Evolutionary conservation across 2,888 invertebrate genomes (phyloP), one percentile per base, ranked within the genome.

Genomic region (Plagodis pulveraria): DNA sequence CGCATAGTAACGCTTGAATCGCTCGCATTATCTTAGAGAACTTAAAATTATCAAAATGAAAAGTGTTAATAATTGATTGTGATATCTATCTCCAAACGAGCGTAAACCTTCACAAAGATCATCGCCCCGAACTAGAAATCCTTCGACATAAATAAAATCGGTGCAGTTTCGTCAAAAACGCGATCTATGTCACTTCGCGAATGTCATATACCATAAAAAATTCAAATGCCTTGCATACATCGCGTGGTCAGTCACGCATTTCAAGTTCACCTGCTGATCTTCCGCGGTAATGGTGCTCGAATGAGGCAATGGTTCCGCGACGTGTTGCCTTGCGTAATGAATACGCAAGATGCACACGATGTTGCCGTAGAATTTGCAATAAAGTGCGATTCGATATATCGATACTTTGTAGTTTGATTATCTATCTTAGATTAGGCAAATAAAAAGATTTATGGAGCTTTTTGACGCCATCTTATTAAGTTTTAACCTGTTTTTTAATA

Each of bases 121-220:
- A 44, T 47, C 46, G 60, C 59, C 61, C 58, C 43, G 6, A 49
- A 59, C 47, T 38, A 10, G 49, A 54, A 33, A 62, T 62, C 63
- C 63, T 63, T 66, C 60, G 58, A 57, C 42, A 46, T 44, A 61
- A 61, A 62, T 47, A 67, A 62, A 58, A 58, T 50, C 42, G 33
- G 50, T 57, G 61, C 57, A 62, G 50, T 56, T 62, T 57, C 50
- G 33, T 57, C 53, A 54, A 54, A 56, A 57, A 51, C 36, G 36
- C 53, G 50, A 54, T 42, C 50, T 50, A 52, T 48, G 44, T 51
- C 45, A 12, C 36, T 45, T 51, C 32, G 50, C 50, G 51, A 60
- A 60, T 48, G 40, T 47, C 41, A 53, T 11, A 7, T 6, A 8
- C 9, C 6, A 32, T 10, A 0, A 45, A n/a, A 46, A 5, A 38